phyloP scores from a whole-genome alignment of 2,113 vertebrate genomes.

The Microtus richardsoni region DNA sequence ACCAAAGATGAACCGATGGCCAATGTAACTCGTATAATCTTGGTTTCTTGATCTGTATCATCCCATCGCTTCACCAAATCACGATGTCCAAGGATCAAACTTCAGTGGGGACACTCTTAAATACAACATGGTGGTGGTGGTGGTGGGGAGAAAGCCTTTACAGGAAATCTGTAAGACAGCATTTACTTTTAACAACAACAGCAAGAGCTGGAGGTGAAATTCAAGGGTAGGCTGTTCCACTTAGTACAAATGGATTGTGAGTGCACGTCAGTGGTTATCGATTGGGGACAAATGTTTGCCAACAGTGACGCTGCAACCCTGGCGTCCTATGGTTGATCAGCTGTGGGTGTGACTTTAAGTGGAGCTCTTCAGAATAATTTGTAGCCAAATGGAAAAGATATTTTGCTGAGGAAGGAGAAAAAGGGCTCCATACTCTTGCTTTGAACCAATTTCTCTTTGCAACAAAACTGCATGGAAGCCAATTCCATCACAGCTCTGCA shows the following conservation, averaged over 20 bases:
- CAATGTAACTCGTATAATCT: neutral
- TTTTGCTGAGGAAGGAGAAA: neutral
- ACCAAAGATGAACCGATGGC: neutral
- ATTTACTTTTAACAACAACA: neutral
- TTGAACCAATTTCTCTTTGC: slow-evolving; percentile 3
- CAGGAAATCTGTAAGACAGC: neutral
- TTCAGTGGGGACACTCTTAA: neutral
- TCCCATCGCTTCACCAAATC: neutral
- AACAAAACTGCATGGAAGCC: neutral
- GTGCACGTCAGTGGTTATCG: neutral
- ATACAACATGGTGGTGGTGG: neutral
- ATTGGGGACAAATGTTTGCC: neutral
- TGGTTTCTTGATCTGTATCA: neutral
- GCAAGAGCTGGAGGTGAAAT: neutral
- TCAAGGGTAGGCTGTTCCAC: neutral
- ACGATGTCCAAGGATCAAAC: neutral
- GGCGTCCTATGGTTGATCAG: neutral
- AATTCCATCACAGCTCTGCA: neutral
- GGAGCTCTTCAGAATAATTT: neutral
- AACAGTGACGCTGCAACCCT: neutral
- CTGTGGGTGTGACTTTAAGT: neutral
- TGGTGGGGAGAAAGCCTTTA: neutral
- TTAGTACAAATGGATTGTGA: neutral
- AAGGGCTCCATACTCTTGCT: neutral
- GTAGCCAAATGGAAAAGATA: neutral